phyloP scores from a whole-genome alignment of 2,797 vertebrate genomes.

The Vultur gryphus region DNA sequence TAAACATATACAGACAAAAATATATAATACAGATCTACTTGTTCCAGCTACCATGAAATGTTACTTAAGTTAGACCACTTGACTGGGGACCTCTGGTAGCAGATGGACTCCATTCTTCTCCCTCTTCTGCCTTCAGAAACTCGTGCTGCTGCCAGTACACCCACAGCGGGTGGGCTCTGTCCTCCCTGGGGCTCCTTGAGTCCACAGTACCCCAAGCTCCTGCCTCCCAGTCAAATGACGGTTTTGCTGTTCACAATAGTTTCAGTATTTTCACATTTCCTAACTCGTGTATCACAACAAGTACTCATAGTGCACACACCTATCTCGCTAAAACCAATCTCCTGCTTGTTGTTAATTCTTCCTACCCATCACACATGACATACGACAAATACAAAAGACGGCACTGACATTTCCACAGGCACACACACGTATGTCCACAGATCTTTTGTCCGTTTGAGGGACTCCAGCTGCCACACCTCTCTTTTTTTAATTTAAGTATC shows the following conservation, averaged over 20 bases:
- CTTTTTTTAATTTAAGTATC: background rate
- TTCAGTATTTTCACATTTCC: background rate
- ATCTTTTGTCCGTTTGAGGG: background rate
- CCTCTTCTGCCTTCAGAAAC: background rate
- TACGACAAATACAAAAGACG: background rate
- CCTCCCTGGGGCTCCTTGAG: background rate
- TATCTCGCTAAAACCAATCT: background rate
- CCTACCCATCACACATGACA: background rate
- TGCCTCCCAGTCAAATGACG: background rate
- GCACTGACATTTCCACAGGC: background rate
- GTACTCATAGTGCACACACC: background rate
- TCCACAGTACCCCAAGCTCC: background rate
- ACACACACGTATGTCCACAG: accelerated
- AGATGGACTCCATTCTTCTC: background rate
- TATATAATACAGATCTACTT: background rate
- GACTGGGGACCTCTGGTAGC: background rate
- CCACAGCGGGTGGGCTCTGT: background rate
- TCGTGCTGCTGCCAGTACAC: background rate
- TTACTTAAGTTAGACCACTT: background rate
- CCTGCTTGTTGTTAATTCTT: background rate
- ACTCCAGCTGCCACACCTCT: background rate
- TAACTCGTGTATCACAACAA: background rate
- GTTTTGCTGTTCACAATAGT: background rate
- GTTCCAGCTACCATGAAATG: background rate
- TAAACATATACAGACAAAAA: background rate